Conservation (phyloP, 2,797 vertebrate species). For the Lateolabrax maculatus region DNA sequence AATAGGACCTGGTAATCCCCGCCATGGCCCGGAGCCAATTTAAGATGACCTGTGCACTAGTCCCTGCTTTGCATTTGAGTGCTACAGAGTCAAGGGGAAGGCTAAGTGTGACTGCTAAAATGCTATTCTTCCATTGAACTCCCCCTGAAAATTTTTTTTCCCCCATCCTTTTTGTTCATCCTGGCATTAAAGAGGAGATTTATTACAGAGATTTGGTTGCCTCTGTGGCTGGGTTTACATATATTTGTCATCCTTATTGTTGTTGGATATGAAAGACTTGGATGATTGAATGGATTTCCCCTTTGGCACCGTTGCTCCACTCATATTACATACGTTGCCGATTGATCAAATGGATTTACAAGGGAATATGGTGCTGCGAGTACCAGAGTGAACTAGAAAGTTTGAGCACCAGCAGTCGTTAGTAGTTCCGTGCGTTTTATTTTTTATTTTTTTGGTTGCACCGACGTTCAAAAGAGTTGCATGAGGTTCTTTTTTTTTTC, state of each 20-base stretch:
- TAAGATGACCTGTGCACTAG: conserved; percentile 60
- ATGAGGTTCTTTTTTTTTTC: conserved; percentile 16
- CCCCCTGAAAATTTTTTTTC: not conserved
- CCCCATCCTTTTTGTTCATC: conserved; percentile 34
- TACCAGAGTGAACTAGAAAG: conserved; percentile 50
- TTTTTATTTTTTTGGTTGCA: conserved; percentile 41
- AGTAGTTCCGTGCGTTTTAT: conserved; percentile 35
- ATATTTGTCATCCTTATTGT: conserved; percentile 55
- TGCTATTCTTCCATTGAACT: conserved; percentile 40
- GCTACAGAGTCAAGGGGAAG: conserved; percentile 53
- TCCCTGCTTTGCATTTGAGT: conserved; percentile 61
- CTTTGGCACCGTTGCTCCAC: conserved; percentile 34
- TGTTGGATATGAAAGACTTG: conserved; percentile 47
- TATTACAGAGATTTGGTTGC: conserved; percentile 56
- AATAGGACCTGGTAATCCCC: conserved; percentile 67
- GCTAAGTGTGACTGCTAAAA: conserved; percentile 49
- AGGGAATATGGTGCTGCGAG: conserved; percentile 18
- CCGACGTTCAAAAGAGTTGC: conserved; percentile 47
- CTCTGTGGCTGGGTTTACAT: conserved; percentile 40
- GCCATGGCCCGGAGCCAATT: conserved; percentile 53
- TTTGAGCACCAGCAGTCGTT: conserved; percentile 40
- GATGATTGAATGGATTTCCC: conserved; percentile 56
- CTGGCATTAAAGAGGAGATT: conserved; percentile 51
- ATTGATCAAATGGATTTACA: conserved; percentile 62
- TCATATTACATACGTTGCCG: conserved; percentile 42